Conservation (phyloP, 1,140 invertebrate genomes). For the Drosophila dunni region DNA sequence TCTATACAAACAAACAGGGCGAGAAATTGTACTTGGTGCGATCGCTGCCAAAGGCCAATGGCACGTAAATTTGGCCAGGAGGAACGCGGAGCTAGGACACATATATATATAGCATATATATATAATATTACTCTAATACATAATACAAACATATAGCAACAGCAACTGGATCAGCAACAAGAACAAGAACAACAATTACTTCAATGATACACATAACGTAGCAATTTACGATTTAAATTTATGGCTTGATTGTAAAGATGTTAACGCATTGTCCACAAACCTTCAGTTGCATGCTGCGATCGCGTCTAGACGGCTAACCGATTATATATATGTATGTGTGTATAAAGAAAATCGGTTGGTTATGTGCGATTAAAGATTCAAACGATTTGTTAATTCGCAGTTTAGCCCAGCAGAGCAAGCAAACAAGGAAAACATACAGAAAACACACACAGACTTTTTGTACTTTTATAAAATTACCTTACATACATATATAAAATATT, state of each 20-base stretch:
- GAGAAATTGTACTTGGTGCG: slow-evolving; percentile 96
- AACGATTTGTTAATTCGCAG: slow-evolving; percentile 31
- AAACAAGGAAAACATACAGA: slow-evolving; percentile 19
- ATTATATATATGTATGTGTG: slow-evolving; percentile 54
- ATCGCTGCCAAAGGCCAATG: slow-evolving; percentile 90
- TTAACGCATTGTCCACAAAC: slow-evolving; percentile 9
- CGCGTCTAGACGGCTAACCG: slow-evolving; percentile 9
- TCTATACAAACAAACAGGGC: slow-evolving; percentile 98
- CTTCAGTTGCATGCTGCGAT: slow-evolving; percentile 30
- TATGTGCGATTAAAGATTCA: slow-evolving; percentile 36
- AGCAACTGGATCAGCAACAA: slow-evolving; percentile 29
- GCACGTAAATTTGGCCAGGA: slow-evolving; percentile 71
- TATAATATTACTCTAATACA: slow-evolving; percentile 67
- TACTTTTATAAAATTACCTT: slow-evolving; percentile 77
- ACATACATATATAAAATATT: slow-evolving; percentile 39
- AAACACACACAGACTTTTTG: slow-evolving; percentile 59
- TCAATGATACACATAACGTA: slow-evolving; percentile 24
- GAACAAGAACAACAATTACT: slow-evolving; percentile 12
- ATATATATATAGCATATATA: slow-evolving; percentile 25
- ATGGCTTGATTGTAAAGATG: background rate
- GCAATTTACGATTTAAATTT: background rate
- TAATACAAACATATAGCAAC: slow-evolving; percentile 46
- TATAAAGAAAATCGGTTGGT: slow-evolving; percentile 53
- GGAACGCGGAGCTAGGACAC: slow-evolving; percentile 33
- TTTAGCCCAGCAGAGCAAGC: background rate